Conservation (phyloP, 2,113 vertebrate species). For the Falco punctatus region DNA sequence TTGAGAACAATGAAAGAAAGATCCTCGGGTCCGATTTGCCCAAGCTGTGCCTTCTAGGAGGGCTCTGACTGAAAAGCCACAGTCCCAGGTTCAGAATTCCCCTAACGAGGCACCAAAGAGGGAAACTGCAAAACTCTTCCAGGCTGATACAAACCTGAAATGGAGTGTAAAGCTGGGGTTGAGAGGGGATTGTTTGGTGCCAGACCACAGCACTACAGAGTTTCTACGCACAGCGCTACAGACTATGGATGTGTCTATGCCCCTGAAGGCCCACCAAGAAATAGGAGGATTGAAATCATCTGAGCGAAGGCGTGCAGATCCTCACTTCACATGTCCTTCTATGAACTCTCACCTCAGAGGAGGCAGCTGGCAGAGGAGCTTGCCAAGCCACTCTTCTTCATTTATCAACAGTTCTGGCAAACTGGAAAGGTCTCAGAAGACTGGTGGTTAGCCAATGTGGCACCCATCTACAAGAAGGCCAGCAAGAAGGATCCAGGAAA, state of each 20-base stretch:
- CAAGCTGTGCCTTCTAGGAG: neutral
- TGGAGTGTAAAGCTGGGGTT: neutral
- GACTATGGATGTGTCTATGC: neutral
- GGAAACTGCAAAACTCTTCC: neutral
- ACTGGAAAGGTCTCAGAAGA: too few relatives aligned
- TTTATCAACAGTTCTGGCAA: too few relatives aligned
- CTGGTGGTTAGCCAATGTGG: too few relatives aligned
- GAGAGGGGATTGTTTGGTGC: neutral
- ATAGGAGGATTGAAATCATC: neutral
- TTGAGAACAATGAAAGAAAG: neutral
- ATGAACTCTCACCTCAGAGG: neutral
- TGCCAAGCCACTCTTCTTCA: too few relatives aligned
- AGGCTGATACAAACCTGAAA: neutral
- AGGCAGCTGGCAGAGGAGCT: too few relatives aligned
- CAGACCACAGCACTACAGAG: neutral
- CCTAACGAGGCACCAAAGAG: neutral
- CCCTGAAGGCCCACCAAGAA: neutral
- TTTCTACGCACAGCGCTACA: neutral
- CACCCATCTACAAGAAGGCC: too few relatives aligned
- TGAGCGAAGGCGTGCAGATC: neutral
- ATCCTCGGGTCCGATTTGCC: neutral
- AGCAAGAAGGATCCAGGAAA: too few relatives aligned
- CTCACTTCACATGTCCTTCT: neutral
- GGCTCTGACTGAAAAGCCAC: neutral
- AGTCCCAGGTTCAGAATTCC: neutral